Base-by-base conservation (phyloP, 2,113 vertebrate genomes). In the Euleptes europaea region DNA sequence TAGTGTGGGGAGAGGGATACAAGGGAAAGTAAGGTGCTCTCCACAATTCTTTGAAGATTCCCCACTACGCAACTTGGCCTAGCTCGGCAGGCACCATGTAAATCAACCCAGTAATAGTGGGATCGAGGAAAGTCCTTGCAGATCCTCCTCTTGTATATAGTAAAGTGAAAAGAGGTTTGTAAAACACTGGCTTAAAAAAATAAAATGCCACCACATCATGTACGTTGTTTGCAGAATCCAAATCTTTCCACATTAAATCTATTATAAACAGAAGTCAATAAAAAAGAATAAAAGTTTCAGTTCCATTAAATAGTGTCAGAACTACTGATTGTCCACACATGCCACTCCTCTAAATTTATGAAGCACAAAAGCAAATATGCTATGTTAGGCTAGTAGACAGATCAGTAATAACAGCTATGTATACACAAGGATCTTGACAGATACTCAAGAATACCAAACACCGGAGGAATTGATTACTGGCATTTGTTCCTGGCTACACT, bases 221-320 rank as follows among this genome's bases (percentile, higher is more conserved):
- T 44, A 66, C 13, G 11, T 35, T 31, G 17, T 80, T 70, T 70
- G 60, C 86, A 79, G 60, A 90, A 91, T 91, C 87, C 51, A 85
- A 85, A 85, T 80, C 35, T 0, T 0, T 49, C 82, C 14, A n/a
- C 31, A 67, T 33, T 66, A 60, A 31, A 47, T 80, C 40, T 42
- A 44, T 31, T 80, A 42, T 66, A 66, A 38, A 75, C 90, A 90
- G 90, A 94, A 91, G 87, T 31, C 83, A 71, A 65, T 42, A 23
- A 93, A 42, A 92, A 92, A 93, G 85, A 19, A 85, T 80, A 67
- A 21, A 17, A 85, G 49, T 83, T 28, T 44, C 49, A 71, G 77
- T 91, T 84, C 71, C 44, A 73, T 28, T 72, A 67, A 70, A 9
- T 51, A 63, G 88, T 83, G 71, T 83, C 76, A 75, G 60, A 76